Base-by-base conservation (phyloP, 2,888 invertebrate species). In the Poecilobothrus nobilitatus region DNA sequence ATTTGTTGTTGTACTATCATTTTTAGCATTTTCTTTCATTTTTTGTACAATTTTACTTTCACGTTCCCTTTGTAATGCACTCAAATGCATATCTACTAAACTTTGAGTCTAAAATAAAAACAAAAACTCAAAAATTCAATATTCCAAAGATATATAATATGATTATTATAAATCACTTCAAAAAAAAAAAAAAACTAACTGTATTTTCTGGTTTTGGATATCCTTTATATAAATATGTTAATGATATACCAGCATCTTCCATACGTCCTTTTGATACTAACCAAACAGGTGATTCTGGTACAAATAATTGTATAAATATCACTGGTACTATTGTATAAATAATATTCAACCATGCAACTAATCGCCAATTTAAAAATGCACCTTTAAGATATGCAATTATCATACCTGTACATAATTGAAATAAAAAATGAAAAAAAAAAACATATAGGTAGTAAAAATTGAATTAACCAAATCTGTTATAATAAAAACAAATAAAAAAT, bases 211-310 rank as follows among this genome's bases (percentile, higher is more conserved):
- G 81, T 64, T 82, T 80, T 21, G 82, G 83, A 74, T 84, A 83
- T 69, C 81, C 80, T 69, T 79, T 79, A 73, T 84, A 79, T 64
- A 81, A 81, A 84, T 84, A 85, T 69, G 81, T 81, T 34, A 86
- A 75, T 1, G 85, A 81, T 66, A 82, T 82, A 37, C 82, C 82
- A 0, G 87, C 87, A 69, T 85, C 83, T 8, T 84, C 85, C n/a
- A 81, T 78, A 22, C 82, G 79, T 1, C 85, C 86, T 74, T 84
- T 85, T 0, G 85, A 83, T 2, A 86, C 83, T 1, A 87, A 78
- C 86, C 86, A 87, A 1, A 84, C 83, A 0, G 87, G 87, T 70
- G 86, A 86, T 76, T 87, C 87, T 0, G 86, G 86, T 5, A 86
- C 82, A 70, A 84, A 82, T 72, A 84, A 76, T 71, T 73, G 73